Evolutionary conservation across 2,888 invertebrate genomes (phyloP), one percentile per base, ranked within the genome.

Genomic region (Harpalus rufipes): DNA sequence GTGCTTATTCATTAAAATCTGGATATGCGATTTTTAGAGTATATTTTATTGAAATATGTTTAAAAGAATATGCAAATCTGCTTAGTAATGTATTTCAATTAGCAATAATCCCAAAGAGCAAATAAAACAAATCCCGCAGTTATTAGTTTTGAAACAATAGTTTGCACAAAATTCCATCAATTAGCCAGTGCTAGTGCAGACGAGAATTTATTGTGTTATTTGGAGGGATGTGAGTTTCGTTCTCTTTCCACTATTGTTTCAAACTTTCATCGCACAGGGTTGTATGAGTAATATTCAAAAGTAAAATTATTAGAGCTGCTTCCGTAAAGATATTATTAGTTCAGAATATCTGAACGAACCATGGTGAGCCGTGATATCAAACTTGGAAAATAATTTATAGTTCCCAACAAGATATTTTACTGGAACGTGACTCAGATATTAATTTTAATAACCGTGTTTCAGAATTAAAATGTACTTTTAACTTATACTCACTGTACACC

Each of bases 81-180:
- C 32, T 32, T 51, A 12, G 12, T 51, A 51, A 51, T 10, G 44
- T 3, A 51, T 51, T 5, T 51, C 44, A 7, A 51, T 51, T 51
- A 51, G 12, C 44, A 51, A 51, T 51, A 51, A 51, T 51, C 44
- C 44, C 44, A 51, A 51, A 51, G 10, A 10, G 44, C 44, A 51
- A 51, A 51, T 51, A 51, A 51, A 51, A 51, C 44, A 51, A 51
- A 51, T 51, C 44, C 44, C 10, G 1, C 44, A 51, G 10, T 51
- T 51, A 51, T 10, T 51, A 51, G 44, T 51, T 51, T 51, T 51
- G 44, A 51, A 51, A 51, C 44, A 51, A 51, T 51, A 51, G 44
- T 51, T 51, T 12, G 44, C 44, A 51, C 44, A 51, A 51, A 51
- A 51, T 51, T 51, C 44, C 12, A 51, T 51, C 10, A 51, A 51